A percentile compares a stretch with the other conserved stretches of the same genome.
phyloP scores from a whole-genome alignment of 2,797 vertebrate genomes.

The Protonibea diacanthus region DNA sequence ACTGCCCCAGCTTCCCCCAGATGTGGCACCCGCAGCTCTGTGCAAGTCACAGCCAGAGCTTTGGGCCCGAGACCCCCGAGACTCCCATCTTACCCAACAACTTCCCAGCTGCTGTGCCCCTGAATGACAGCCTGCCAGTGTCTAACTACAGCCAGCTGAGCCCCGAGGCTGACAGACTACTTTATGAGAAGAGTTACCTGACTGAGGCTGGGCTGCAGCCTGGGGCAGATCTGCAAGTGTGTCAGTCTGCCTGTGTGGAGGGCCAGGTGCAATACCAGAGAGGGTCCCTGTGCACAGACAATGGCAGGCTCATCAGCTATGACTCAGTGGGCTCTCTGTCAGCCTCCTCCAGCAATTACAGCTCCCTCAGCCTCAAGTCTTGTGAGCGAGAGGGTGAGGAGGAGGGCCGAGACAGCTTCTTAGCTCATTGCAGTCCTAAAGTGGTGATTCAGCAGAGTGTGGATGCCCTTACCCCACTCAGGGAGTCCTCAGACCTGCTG shows the following conservation, averaged over 20 bases:
- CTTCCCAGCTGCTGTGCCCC: constrained; percentile 85
- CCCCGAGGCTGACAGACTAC: constrained; percentile 91
- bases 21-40: constrained; percentile 90
- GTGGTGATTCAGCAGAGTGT: constrained; percentile 99
- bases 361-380: constrained; percentile 96
- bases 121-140: constrained; percentile 88
- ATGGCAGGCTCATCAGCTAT: constrained; percentile 96
- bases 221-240: constrained; percentile 94
- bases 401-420: constrained; percentile 95
- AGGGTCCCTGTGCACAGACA: constrained; percentile 93
- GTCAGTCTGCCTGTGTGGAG: constrained; percentile 93
- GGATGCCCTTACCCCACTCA: constrained; percentile 95
- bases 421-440: constrained; percentile 99
- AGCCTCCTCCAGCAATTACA: constrained; percentile 96
- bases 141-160: constrained; percentile 91
- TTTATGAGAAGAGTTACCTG: constrained; percentile 95
- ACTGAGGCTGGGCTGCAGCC: constrained; percentile 88
- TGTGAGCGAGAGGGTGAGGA: constrained; percentile 96
- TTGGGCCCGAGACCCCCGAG: constrained; percentile 88
- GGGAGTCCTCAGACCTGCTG: constrained; percentile 98
- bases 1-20: constrained; percentile 89
- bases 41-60: constrained; percentile 83
- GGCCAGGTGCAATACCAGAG: constrained; percentile 96
- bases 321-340: constrained; percentile 97
- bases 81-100: constrained; percentile 87